These are phyloP conservation scores for Pachyseris speciosa DNA, from an alignment of 64 coral and sea anemone genomes.

Conservation along the genomic window DNA sequence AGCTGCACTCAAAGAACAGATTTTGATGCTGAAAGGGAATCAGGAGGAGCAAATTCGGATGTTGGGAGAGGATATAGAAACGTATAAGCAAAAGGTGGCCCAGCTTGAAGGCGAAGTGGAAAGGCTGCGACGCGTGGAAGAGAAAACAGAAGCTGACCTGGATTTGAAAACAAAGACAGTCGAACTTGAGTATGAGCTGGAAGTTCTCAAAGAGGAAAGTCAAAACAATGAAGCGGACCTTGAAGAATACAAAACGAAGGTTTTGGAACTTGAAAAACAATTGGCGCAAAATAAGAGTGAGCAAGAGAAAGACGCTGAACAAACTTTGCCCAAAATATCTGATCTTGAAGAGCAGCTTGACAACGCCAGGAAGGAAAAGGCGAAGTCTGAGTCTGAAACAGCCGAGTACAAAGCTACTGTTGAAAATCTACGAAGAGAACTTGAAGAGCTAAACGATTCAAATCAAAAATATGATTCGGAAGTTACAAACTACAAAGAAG, in stretches of 20 bases:
- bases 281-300: background rate
- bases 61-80: constrained; percentile 62
- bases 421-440: background rate
- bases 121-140: constrained; percentile 26
- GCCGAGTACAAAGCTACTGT: background rate
- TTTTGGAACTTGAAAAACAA: constrained; percentile 54
- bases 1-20: constrained; percentile 41
- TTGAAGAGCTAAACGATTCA: background rate
- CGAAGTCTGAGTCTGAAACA: background rate
- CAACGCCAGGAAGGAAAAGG: background rate
- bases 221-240: constrained; percentile 57
- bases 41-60: constrained; percentile 40
- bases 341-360: constrained; percentile 24
- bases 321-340: constrained; percentile 2
- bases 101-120: constrained; percentile 57
- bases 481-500: background rate
- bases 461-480: constrained; percentile 2
- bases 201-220: constrained; percentile 33
- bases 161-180: constrained; percentile 33
- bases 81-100: constrained; percentile 51
- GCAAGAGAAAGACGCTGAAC: background rate
- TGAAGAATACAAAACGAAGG: constrained; percentile 62
- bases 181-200: constrained; percentile 38
- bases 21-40: constrained; percentile 61
- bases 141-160: constrained; percentile 34